Percentiles rank a stretch among this genome's conserved stretches.
Conservation (phyloP, 1,140 invertebrate genomes). For the Popillia japonica region DNA sequence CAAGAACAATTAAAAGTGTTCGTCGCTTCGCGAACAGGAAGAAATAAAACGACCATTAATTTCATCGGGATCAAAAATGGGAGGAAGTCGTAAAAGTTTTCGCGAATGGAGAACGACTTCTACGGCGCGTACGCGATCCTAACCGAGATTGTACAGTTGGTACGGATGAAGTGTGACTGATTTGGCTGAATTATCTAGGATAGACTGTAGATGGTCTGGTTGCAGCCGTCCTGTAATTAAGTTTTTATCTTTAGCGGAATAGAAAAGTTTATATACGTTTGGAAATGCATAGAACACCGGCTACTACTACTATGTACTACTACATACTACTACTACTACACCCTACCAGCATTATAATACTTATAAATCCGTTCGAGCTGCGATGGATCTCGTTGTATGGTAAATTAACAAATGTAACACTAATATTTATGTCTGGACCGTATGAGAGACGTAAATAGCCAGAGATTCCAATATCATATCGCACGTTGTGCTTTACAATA, state of each 20-base stretch:
- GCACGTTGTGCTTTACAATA: background rate
- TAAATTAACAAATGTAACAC: constrained; percentile 25
- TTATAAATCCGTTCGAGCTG: background rate
- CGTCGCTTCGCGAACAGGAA: background rate
- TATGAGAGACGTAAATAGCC: background rate
- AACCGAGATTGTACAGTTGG: too few species aligned
- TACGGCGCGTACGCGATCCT: background rate
- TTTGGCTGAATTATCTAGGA: too few species aligned
- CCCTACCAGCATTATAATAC: constrained; percentile 20
- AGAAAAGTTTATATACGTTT: constrained; percentile 16
- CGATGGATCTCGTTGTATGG: constrained; percentile 17
- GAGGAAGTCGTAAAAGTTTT: background rate
- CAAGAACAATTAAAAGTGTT: background rate
- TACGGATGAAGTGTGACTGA: too few species aligned
- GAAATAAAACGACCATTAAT: background rate
- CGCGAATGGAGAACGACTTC: background rate
- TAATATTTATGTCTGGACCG: constrained; percentile 26
- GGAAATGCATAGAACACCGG: too few species aligned
- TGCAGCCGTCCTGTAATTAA: too few species aligned
- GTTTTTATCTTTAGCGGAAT: background rate
- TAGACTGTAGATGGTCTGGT: too few species aligned
- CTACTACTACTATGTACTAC: too few species aligned
- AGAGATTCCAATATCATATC: constrained; percentile 13
- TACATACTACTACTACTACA: background rate
- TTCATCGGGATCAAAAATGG: background rate